Evolutionary conservation across 2,113 vertebrate species (phyloP).

Genomic region (Bolborhynchus lineola): DNA sequence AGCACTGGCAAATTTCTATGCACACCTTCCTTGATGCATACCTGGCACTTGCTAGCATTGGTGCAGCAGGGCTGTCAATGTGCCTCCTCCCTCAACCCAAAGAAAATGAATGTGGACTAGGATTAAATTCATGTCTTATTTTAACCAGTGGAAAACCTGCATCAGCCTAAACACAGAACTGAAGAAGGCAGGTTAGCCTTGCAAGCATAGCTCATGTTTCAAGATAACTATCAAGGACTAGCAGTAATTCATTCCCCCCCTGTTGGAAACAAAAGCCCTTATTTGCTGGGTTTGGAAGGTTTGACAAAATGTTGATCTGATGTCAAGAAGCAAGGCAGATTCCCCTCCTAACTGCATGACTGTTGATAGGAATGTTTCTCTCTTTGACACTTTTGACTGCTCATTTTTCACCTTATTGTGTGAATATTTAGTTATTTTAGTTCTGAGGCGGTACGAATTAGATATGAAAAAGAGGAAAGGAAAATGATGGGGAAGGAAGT

Average conservation of each 20-base stretch:
- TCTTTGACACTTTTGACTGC: not conserved
- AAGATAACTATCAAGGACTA: not conserved
- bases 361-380: not conserved
- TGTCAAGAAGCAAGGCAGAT: not conserved
- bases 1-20: not conserved
- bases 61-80: not conserved
- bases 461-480: not conserved
- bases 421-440: not conserved
- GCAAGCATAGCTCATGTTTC: not conserved
- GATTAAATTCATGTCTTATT: not conserved
- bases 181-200: not conserved
- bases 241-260: not conserved
- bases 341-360: accelerated
- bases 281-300: not conserved
- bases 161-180: not conserved
- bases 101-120: not conserved
- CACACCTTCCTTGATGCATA: not conserved
- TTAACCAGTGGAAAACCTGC: not conserved
- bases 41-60: not conserved
- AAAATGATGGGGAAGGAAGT: not conserved
- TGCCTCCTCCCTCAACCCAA: not conserved
- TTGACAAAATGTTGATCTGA: not conserved
- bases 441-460: not conserved
- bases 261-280: not conserved
- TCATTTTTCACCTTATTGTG: not conserved